Evolutionary conservation across 1,140 invertebrate species (phyloP).

Genomic region (Luehdorfia chinensis): DNA sequence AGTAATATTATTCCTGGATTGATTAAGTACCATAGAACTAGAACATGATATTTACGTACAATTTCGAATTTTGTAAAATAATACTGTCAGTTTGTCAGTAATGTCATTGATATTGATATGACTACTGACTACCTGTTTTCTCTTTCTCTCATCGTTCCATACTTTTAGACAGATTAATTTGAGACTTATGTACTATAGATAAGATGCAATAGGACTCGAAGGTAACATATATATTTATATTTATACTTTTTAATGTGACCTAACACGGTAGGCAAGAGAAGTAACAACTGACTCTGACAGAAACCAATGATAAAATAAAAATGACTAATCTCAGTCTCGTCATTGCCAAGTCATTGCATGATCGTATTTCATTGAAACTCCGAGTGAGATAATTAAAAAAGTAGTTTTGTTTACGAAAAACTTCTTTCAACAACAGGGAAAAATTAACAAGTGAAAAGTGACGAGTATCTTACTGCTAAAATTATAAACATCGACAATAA

Average conservation of each 20-base stretch:
- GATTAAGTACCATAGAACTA: no score
- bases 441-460: background rate
- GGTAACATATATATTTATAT: constrained; percentile 7
- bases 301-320: constrained; percentile 5
- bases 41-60: no score
- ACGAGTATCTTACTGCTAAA: background rate
- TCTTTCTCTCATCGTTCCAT: no score
- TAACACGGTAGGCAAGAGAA: constrained; percentile 17
- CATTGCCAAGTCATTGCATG: constrained; percentile 5
- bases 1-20: no score
- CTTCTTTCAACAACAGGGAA: background rate
- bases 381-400: background rate
- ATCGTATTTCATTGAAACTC: constrained; percentile 7
- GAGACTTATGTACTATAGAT: background rate
- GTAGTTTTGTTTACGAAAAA: background rate
- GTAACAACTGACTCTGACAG: constrained; percentile 9
- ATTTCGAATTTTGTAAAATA: no score
- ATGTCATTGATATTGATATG: no score
- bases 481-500: constrained; percentile 1
- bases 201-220: background rate
- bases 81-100: no score
- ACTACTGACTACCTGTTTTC: no score
- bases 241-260: constrained; percentile 14
- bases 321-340: constrained; percentile 9
- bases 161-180: background rate